Conservation (phyloP, 2,113 vertebrate genomes). For the Lophotis ruficrista region DNA sequence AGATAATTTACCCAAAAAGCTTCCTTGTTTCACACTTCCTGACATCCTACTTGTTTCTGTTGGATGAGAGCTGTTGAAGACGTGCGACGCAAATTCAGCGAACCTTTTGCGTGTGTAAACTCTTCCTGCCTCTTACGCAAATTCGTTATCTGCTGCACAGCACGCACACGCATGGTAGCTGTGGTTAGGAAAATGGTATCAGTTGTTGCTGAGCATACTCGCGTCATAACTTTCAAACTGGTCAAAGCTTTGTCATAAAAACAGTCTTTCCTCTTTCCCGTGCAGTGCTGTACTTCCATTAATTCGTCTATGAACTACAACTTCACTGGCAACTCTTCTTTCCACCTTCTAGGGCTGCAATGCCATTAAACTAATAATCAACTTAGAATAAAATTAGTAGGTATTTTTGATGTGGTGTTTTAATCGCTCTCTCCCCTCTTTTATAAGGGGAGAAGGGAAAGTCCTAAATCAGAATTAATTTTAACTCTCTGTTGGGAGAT, state of each 20-base stretch:
- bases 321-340: not conserved
- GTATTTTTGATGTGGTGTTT: not conserved
- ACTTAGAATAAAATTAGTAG: not conserved
- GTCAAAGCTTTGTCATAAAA: not conserved
- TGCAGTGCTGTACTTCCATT: not conserved
- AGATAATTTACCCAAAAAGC: not conserved
- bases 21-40: not conserved
- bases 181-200: not conserved
- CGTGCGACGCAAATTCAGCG: fast-evolving
- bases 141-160: not conserved
- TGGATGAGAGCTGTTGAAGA: not conserved
- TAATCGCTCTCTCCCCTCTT: not conserved
- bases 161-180: not conserved
- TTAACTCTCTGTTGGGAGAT: not conserved
- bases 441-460: not conserved
- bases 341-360: not conserved
- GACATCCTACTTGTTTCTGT: not conserved
- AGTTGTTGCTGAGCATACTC: not conserved
- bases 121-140: not conserved
- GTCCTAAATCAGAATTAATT: not conserved
- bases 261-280: not conserved
- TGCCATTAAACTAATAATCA: not conserved
- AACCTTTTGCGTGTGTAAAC: not conserved
- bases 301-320: not conserved
- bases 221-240: not conserved